A percentile compares a stretch with the other conserved stretches of the same genome.
Conservation (phyloP, 2,797 vertebrate species). For the Lophius americanus region DNA sequence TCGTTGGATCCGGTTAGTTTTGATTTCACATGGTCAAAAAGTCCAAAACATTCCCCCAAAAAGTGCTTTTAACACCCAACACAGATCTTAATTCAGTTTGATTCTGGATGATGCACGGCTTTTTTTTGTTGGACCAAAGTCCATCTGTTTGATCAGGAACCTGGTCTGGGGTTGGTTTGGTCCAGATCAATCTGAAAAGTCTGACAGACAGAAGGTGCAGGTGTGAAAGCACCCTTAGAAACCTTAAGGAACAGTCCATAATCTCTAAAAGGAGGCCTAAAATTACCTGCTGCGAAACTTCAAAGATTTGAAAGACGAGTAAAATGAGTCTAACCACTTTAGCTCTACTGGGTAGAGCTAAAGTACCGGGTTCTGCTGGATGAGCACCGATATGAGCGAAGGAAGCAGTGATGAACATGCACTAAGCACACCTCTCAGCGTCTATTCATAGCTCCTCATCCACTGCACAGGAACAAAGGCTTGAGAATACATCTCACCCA, state of each 20-base stretch:
- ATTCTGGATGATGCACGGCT: too few relatives aligned
- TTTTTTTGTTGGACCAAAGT: too few relatives aligned
- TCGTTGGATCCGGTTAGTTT: too few relatives aligned
- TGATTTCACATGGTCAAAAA: too few relatives aligned
- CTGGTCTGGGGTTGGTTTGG: too few relatives aligned
- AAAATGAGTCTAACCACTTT: constrained; percentile 10
- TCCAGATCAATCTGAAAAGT: too few relatives aligned
- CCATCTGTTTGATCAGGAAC: too few relatives aligned
- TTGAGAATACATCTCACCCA: constrained; percentile 44
- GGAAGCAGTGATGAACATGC: constrained; percentile 9
- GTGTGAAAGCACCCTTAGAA: not conserved
- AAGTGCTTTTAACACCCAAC: too few relatives aligned
- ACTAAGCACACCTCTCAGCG: constrained; percentile 5
- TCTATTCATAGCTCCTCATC: constrained; percentile 40
- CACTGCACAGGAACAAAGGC: constrained; percentile 25
- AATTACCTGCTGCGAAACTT: constrained; percentile 2
- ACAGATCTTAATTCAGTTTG: too few relatives aligned
- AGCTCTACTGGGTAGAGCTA: constrained; percentile 6
- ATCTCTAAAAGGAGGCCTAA: not conserved
- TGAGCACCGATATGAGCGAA: constrained; percentile 23
- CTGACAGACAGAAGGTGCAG: too few relatives aligned
- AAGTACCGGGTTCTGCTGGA: not conserved
- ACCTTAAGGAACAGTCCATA: not conserved
- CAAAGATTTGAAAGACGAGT: not conserved
- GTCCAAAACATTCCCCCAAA: too few relatives aligned